Evolutionary conservation across 2,888 invertebrate species (phyloP).

Genomic region (Melanchra persicariae): DNA sequence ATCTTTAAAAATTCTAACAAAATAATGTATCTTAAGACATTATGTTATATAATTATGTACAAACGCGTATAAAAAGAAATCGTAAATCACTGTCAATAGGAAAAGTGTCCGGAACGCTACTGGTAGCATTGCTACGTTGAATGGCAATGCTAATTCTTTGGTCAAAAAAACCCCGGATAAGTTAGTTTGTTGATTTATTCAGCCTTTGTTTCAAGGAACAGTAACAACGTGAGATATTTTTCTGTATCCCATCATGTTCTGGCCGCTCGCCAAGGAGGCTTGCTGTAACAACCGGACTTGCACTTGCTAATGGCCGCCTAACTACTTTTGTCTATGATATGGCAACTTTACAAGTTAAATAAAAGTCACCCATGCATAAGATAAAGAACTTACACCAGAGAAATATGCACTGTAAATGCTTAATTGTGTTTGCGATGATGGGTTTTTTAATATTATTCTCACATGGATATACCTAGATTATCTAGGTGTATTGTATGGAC

Average conservation of each 20-base stretch:
- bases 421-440: neutral
- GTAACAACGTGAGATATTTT: neutral
- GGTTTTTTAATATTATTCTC: too few relatives aligned
- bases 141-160: too few relatives aligned
- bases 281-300: constrained; percentile 26
- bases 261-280: constrained; percentile 36
- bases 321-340: constrained; percentile 23
- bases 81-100: too few relatives aligned
- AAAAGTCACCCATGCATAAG: constrained; percentile 1
- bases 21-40: too few relatives aligned
- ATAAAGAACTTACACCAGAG: neutral
- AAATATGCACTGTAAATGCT: neutral
- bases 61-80: too few relatives aligned
- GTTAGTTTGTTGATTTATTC: neutral
- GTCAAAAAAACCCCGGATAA: too few relatives aligned
- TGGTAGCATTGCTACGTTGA: too few relatives aligned
- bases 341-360: constrained; percentile 1
- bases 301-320: constrained; percentile 39
- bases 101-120: too few relatives aligned
- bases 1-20: too few relatives aligned
- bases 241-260: constrained; percentile 1
- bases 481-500: too few relatives aligned
- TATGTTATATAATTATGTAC: too few relatives aligned
- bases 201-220: neutral
- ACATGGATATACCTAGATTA: too few relatives aligned